phyloP scores from a whole-genome alignment of 2,113 vertebrate species.

The Pyxicephalus adspersus region DNA sequence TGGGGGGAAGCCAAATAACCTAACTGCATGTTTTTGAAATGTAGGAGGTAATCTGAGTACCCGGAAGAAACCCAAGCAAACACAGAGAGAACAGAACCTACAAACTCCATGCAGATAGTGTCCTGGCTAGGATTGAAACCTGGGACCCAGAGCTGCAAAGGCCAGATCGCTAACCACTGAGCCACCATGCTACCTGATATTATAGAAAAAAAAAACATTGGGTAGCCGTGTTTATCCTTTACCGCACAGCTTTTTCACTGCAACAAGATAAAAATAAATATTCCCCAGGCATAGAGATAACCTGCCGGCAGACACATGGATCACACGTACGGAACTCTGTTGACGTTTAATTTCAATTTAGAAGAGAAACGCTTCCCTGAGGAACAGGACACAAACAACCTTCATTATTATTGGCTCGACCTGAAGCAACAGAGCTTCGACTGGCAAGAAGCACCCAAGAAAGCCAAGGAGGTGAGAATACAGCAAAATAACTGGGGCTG shows the following conservation, averaged over 20 bases:
- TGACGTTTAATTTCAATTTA: neutral
- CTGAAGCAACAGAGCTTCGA: neutral
- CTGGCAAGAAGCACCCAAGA: neutral
- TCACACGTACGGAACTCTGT: neutral
- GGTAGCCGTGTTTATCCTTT: neutral
- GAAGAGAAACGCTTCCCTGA: neutral
- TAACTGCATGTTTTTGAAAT: too few relatives aligned
- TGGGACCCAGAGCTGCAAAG: too few relatives aligned
- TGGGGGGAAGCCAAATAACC: too few relatives aligned
- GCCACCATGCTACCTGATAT: too few relatives aligned
- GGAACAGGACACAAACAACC: neutral
- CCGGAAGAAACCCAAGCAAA: too few relatives aligned
- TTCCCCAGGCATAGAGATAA: neutral
- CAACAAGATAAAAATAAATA: neutral
- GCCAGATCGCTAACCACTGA: too few relatives aligned
- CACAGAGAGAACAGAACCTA: too few relatives aligned
- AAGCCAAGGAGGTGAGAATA: neutral
- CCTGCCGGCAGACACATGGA: neutral
- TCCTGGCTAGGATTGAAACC: too few relatives aligned
- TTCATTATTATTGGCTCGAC: neutral
- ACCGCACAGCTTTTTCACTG: neutral
- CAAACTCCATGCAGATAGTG: too few relatives aligned
- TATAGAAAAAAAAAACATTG: too few relatives aligned
- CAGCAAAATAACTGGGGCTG: neutral
- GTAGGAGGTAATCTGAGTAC: too few relatives aligned